Percentiles rank a stretch among this genome's conserved stretches.
Evolutionary conservation across 2,797 vertebrate genomes (phyloP).

Genomic region (Sebastes aleutianus): DNA sequence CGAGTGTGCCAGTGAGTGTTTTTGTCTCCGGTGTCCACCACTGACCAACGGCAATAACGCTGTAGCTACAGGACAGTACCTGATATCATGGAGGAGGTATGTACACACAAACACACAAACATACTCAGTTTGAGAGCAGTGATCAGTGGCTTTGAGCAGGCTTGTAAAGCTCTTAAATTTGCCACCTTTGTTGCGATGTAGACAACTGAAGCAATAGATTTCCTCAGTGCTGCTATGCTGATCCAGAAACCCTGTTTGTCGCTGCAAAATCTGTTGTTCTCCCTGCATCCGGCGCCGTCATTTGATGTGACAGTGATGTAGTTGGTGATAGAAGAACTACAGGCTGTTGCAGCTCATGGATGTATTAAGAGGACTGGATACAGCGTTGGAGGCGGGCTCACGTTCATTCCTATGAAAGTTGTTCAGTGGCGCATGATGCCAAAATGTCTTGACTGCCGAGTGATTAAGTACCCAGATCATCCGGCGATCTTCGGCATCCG

Average conservation of each 20-base stretch:
- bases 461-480: no score
- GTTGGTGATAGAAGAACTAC: not conserved
- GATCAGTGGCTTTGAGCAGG: not conserved
- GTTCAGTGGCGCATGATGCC: no score
- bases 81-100: conserved; percentile 89
- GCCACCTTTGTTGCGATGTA: not conserved
- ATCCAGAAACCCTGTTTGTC: not conserved
- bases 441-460: no score
- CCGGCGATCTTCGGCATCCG: no score
- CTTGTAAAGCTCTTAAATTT: not conserved
- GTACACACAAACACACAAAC: not conserved
- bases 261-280: no score
- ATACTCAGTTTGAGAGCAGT: not conserved
- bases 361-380: no score
- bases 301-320: no score
- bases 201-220: not conserved
- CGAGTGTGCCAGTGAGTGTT: conserved; percentile 96
- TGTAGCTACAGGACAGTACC: conserved; percentile 90
- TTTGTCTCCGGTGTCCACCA: conserved; percentile 90
- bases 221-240: not conserved
- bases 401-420: no score
- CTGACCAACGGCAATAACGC: conserved; percentile 79
- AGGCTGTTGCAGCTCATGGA: not conserved
- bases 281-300: no score
- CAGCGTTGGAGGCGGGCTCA: no score